Percentiles rank a stretch among this genome's conserved stretches.
Evolutionary conservation across 2,797 vertebrate genomes (phyloP).

Genomic region (Sternarchorhynchus goeldii): DNA sequence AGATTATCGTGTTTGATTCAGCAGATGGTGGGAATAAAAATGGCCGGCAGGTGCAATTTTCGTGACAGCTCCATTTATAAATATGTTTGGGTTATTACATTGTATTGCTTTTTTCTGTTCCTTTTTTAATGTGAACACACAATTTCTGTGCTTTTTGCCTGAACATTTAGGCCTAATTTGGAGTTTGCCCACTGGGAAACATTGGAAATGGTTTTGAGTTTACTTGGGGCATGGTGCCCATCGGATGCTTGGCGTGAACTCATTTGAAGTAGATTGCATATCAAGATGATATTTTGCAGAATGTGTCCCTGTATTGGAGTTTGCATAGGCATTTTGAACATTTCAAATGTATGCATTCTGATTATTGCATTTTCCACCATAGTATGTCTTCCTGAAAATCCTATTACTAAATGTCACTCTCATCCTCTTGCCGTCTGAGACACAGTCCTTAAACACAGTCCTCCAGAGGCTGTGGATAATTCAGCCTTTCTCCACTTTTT

Average conservation of each 20-base stretch:
- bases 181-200: no score
- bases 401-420: background rate
- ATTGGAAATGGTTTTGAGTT: background rate
- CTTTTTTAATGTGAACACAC: background rate
- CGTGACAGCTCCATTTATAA: background rate
- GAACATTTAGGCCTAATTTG: background rate
- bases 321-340: no score
- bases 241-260: no score
- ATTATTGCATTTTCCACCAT: background rate
- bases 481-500: background rate
- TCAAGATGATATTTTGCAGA: no score
- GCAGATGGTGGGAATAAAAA: background rate
- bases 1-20: background rate
- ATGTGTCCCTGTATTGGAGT: no score
- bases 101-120: no score
- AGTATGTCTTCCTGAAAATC: background rate
- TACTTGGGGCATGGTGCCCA: background rate
- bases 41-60: background rate
- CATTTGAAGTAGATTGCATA: no score
- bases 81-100: background rate
- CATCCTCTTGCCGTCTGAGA: background rate
- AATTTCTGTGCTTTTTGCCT: background rate
- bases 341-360: no score
- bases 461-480: slow-evolving; percentile 5
- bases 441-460: background rate